Evolutionary conservation across 2,888 invertebrate species (phyloP), one percentile per base, ranked within the genome.

Genomic region (Chloroclystis v-ata): DNA sequence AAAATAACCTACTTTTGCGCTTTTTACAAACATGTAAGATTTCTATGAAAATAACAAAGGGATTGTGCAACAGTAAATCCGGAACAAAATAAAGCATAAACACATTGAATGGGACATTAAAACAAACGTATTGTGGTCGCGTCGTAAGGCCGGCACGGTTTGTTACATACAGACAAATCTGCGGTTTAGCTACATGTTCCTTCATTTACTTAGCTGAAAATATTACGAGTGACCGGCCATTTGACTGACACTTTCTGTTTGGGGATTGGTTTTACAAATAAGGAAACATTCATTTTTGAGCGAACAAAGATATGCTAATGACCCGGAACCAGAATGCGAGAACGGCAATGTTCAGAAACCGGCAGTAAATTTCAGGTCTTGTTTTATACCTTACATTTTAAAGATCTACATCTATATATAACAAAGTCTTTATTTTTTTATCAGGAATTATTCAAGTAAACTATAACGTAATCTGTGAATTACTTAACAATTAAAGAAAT

Each of bases 61-160:
- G 37, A 52, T 49, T 39, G 41, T 54, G 49, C 38, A 56, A 52
- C 43, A 26, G 26, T 28, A 51, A 44, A 51, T 41, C 46, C 55
- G 52, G 55, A 56, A 56, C 43, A 52, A 33, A 42, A 37, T 33
- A 43, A 13, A 26, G 11, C 49, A 49, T 37, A 49, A 52, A 49
- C 43, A 47, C 37, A 44, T 45, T 32, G 44, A 41, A 44, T 49
- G 33, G 48, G 38, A 38, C 38, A 54, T 47, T 47, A 53, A 45
- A 43, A 47, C 45, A 37, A 43, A 38, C 43, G 47, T 41, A 37
- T 30, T 48, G 56, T 35, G 52, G 45, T 44, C 29, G 40, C 37
- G 25, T 26, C 49, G 49, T 49, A 56, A 52, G 43, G 38, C 28
- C 14, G 26, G 28, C 32, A 29, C 8, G 1, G 28, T 25, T 47